These are phyloP conservation scores for Platichthys stellatus DNA, from an alignment of 2,113 vertebrate genomes.

Conservation along the genomic window DNA sequence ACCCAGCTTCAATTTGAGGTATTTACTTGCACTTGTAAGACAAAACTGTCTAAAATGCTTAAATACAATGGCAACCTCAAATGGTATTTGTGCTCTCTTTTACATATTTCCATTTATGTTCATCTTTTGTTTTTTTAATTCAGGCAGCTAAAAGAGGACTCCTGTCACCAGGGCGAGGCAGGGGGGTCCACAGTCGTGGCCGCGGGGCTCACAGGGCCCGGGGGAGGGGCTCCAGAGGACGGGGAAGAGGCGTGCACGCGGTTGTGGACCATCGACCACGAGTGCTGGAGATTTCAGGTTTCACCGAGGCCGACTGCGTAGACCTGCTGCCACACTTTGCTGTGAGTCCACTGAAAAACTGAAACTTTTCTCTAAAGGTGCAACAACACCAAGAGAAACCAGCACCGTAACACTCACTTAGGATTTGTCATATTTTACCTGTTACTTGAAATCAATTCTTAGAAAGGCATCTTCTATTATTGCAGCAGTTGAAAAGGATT, in stretches of 20 bases:
- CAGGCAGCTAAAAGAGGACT: constrained; percentile 96
- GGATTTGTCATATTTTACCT: background rate
- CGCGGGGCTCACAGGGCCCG: constrained; percentile 85
- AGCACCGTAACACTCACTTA: too few relatives aligned
- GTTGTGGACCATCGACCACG: constrained; percentile 94
- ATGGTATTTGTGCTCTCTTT: background rate
- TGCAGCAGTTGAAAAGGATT: background rate
- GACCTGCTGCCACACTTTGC: constrained; percentile 97
- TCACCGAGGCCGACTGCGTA: constrained; percentile 88
- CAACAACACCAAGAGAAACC: background rate
- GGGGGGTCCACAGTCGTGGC: constrained; percentile 86
- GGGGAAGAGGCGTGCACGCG: constrained; percentile 88
- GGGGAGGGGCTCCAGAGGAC: constrained; percentile 86
- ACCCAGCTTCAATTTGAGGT: constrained; percentile 96
- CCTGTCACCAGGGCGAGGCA: constrained; percentile 88
- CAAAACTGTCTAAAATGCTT: background rate
- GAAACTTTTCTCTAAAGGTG: background rate
- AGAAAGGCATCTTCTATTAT: background rate
- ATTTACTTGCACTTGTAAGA: constrained; percentile 17
- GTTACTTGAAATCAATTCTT: too few relatives aligned
- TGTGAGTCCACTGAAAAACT: constrained; percentile 82
- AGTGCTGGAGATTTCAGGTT: constrained; percentile 91
- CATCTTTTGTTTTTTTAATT: background rate
- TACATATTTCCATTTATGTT: background rate
- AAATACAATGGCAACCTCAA: background rate